Percentiles rank a stretch among this genome's conserved stretches.
These are phyloP conservation scores for Oreocharis arfaki DNA, from an alignment of 2,113 vertebrate genomes.

Conservation along the genomic window DNA sequence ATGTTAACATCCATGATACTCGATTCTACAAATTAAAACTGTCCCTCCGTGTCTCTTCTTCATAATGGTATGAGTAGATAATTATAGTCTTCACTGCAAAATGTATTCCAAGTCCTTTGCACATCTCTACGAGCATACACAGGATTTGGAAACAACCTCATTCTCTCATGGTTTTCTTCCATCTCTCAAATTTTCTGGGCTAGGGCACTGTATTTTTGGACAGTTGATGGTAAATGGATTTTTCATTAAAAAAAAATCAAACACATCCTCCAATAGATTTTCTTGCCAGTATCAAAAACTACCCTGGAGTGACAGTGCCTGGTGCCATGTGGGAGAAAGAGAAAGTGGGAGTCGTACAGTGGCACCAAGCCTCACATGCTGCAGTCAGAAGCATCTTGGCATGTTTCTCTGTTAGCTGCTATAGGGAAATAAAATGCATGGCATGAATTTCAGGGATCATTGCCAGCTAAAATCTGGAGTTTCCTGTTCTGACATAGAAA, in stretches of 20 bases:
- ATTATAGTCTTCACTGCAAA: background rate
- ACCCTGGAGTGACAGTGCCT: background rate
- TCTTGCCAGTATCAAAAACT: background rate
- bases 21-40: background rate
- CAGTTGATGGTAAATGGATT: background rate
- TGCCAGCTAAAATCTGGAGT: conserved; percentile 21
- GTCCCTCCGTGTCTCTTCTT: background rate
- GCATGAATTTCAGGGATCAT: background rate
- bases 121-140: background rate
- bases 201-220: background rate
- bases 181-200: background rate
- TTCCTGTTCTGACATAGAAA: background rate
- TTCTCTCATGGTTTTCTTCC: background rate
- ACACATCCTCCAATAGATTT: background rate
- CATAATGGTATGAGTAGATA: background rate
- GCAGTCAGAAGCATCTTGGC: background rate
- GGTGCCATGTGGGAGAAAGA: background rate
- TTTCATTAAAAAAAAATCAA: background rate
- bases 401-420: background rate
- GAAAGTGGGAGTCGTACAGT: background rate
- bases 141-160: background rate
- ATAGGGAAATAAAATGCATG: background rate
- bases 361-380: background rate
- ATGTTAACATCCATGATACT: background rate
- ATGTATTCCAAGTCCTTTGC: background rate